Evolutionary conservation across 2,888 invertebrate species (phyloP).

Genomic region (Opisthograptis luteolata): DNA sequence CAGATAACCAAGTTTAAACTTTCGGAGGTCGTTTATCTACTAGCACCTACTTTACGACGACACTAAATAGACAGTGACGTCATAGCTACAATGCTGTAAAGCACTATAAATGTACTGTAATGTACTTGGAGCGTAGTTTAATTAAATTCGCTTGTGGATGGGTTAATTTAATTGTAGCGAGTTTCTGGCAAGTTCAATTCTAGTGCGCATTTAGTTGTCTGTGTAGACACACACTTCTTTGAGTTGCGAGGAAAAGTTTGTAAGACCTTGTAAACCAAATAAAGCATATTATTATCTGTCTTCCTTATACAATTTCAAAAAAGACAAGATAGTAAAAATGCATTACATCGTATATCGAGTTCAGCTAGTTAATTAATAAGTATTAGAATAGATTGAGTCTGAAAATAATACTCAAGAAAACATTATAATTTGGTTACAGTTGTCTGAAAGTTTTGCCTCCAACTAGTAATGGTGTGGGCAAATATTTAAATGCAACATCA

Average conservation of each 20-base stretch:
- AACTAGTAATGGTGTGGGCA: neutral
- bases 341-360: no score
- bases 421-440: neutral
- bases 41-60: constrained; percentile 10
- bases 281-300: no score
- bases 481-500: constrained; percentile 6
- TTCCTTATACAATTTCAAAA: no score
- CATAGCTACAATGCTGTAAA: neutral
- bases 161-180: constrained; percentile 40
- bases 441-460: neutral
- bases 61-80: constrained; percentile 14
- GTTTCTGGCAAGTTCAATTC: constrained; percentile 29
- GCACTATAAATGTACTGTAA: neutral
- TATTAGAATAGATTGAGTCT: no score
- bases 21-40: constrained; percentile 2
- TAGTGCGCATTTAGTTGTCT: neutral
- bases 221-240: neutral
- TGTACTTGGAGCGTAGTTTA: constrained; percentile 30
- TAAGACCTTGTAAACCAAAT: no score
- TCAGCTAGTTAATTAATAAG: no score
- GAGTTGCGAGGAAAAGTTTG: neutral
- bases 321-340: no score
- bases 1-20: constrained; percentile 5
- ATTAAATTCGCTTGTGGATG: constrained; percentile 35
- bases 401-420: no score